Conservation (phyloP, 2,113 vertebrate genomes). For the Herpetotheres cachinnans region DNA sequence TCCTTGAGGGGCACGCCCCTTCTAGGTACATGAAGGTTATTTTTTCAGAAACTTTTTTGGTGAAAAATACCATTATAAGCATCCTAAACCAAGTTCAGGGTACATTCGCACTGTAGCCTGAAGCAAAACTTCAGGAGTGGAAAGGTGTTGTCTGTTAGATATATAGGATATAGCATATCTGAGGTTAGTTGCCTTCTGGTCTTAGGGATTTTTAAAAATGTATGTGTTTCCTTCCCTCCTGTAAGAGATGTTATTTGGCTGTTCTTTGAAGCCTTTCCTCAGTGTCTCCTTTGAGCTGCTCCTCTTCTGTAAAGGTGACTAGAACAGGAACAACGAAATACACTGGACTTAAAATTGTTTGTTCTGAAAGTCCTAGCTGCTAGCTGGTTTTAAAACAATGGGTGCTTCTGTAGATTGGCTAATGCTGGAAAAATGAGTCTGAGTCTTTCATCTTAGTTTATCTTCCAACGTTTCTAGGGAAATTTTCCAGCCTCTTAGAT, state of each 20-base stretch:
- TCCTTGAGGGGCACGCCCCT: neutral
- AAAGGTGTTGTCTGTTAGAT: neutral
- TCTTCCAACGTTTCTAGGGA: neutral
- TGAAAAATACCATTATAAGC: neutral
- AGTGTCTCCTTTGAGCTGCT: neutral
- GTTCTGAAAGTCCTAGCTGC: neutral
- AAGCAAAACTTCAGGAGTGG: neutral
- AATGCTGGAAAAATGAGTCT: neutral
- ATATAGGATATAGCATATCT: neutral
- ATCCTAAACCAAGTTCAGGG: neutral
- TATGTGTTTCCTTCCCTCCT: neutral
- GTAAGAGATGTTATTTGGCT: neutral
- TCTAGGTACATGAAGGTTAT: neutral
- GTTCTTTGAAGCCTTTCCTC: neutral
- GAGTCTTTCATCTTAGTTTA: neutral
- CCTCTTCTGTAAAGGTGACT: neutral
- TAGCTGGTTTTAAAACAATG: neutral
- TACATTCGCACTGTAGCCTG: neutral
- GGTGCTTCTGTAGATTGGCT: neutral
- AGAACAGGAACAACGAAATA: neutral
- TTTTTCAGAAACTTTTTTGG: neutral
- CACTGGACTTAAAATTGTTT: neutral
- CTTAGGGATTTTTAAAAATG: neutral
- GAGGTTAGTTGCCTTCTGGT: neutral
- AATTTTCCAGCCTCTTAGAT: neutral